Evolutionary conservation across 2,113 vertebrate genomes (phyloP), one percentile per base, ranked within the genome.

Genomic region (Ammodytes marinus): DNA sequence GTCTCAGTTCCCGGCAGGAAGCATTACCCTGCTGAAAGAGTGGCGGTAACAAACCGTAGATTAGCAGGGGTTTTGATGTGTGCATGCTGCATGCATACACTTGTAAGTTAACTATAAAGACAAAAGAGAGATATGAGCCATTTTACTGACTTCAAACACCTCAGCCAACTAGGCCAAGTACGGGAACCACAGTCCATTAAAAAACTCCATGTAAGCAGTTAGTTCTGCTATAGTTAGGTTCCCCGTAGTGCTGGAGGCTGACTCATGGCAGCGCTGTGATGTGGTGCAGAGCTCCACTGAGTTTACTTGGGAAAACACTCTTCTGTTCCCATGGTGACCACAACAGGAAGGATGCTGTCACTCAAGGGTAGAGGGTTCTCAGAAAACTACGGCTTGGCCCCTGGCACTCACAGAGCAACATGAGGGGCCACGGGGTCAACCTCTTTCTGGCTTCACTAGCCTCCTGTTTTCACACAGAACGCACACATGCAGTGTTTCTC

Each of bases 121-220:
- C 70, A 79, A 86, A 84, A 84, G 68, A 69, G 69, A 79, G 85
- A 82, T 55, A 85, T 35, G 39, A 60, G 66, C 12, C 63, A 59
- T 83, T 83, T 87, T 68, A 74, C 77, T 66, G 84, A 85, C 68
- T 90, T 77, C 50, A 79, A 74, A 90, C 61, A 61, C 66, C 11
- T 74, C 59, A 80, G 81, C 85, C 82, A 88, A 84, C 79, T 82
- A 46, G 86, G 85, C 60, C 90, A 60, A 85, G 68, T 53, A 78
- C 27, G 86, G 82, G 91, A 93, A 87, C 90, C 86, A 82, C 79
- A 81, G 77, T 89, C 86, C 78, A 91, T 86, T 91, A 89, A 92
- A 87, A 53, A 76, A 35, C 85, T 89, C 93, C 76, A 83, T 83
- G 90, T 92, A 91, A 94, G 92, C 90, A 92, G 78, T 90, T 88